phyloP scores from a whole-genome alignment of 2,888 invertebrate species.

The Pecten maximus region DNA sequence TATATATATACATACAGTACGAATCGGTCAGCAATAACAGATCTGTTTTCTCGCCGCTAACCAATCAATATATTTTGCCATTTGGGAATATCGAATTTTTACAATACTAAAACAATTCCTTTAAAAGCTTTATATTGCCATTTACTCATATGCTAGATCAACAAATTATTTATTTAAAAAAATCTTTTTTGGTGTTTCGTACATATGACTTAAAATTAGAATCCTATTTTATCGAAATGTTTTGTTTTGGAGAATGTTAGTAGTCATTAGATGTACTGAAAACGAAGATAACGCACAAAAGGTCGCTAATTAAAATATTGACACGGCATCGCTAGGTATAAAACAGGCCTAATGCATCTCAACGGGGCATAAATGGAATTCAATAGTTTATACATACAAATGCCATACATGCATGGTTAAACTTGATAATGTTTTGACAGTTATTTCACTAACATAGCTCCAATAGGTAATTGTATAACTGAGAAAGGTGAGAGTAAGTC shows the following conservation, averaged over 20 bases:
- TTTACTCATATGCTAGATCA: neutral
- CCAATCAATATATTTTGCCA: neutral
- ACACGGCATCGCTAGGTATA: neutral
- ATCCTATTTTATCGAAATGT: neutral
- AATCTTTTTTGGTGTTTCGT: neutral
- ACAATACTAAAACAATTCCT: neutral
- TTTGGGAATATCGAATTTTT: slow-evolving; percentile 21
- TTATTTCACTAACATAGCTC: neutral
- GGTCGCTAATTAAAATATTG: slow-evolving; percentile 1
- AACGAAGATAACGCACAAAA: neutral
- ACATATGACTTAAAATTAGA: neutral
- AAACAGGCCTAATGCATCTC: neutral
- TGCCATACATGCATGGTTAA: neutral
- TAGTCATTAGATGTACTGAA: neutral
- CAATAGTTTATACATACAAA: neutral
- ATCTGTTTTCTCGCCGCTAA: neutral
- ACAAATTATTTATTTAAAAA: neutral
- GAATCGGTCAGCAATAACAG: neutral
- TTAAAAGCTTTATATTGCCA: neutral
- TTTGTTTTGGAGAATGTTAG: neutral
- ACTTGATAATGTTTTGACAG: neutral
- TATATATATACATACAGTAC: neutral
- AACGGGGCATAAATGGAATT: neutral
- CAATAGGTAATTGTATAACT: neutral
- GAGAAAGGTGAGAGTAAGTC: neutral